Evolutionary conservation across 2,797 vertebrate species (phyloP), one percentile per base, ranked within the genome.

Genomic region (Sebastes alutus): DNA sequence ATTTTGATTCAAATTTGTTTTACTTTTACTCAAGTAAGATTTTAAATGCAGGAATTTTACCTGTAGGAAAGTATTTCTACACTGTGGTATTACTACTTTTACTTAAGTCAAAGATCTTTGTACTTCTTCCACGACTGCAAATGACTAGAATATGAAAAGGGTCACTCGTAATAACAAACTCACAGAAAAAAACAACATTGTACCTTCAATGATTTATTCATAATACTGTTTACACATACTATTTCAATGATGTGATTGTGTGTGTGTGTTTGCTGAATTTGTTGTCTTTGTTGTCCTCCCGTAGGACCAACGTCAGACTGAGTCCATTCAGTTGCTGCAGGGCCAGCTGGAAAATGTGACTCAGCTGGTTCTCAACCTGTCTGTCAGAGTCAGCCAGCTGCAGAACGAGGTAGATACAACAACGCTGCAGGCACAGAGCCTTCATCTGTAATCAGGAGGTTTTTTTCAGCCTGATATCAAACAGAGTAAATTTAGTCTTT

Each of bases 241-340:
- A 22, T 60, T 52, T 69, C 22, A 69, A 13, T 5, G 22, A 32
- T 46, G 18, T 58, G 38, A 46, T 25, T 32, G 14, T 32, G 20
- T 11, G 20, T 11, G 33, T 38, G 35, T 38, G 12, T 16, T 60
- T 27, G 42, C 22, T n/a, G 68, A 7, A 79, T 75, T 27, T 5
- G 70, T 75, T 68, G 10, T 71, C 13, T 72, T 27, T 5, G 70
- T 76, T 68, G 10, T 71, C 13, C 72, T 29, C 61, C 16, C 62
- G 5, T 73, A 99, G 99, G 99, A 99, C 81, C 97, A 97, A 89
- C 96, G 97, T 81, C 98, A 99, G 90, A 99, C 98, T 0, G 99
- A 99, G 91, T 97, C 97, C 38, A 99, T 99, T 83, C 97, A 98
- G 82, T 70, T 96, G 64, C 91, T 99, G 14, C 98, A 99, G 90